Evolutionary conservation across 2,797 vertebrate genomes (phyloP).

Genomic region (Iguana delicatissima): DNA sequence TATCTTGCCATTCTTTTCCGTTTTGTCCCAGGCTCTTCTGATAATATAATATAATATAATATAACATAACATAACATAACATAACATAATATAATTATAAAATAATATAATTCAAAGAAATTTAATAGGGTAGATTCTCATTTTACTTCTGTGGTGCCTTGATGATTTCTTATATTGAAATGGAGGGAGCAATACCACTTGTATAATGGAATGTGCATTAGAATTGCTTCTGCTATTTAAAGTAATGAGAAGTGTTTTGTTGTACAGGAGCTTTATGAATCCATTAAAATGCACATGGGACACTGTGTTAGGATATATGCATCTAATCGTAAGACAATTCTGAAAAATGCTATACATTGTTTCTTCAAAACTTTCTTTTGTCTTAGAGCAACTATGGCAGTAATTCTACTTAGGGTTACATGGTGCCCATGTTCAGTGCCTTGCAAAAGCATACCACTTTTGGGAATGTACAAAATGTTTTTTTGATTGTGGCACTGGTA

Average conservation of each 20-base stretch:
- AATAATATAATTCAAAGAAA: neutral
- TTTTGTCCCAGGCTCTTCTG: neutral
- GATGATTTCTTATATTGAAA: neutral
- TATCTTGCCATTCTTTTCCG: constrained; percentile 61
- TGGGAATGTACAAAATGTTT: neutral
- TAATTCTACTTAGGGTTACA: neutral
- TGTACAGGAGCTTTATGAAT: neutral
- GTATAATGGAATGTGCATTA: neutral
- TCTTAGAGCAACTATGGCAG: neutral
- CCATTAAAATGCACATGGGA: neutral
- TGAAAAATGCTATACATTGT: neutral
- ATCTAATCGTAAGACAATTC: neutral
- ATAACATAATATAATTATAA: no score
- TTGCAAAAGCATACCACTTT: no score
- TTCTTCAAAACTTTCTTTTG: constrained; percentile 7
- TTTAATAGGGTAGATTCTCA: neutral
- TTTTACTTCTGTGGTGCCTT: neutral
- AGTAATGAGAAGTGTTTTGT: neutral
- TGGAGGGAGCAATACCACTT: neutral
- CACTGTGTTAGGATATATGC: neutral
- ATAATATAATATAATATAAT: neutral
- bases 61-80: no score
- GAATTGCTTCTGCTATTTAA: neutral
- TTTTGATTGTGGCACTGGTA: no score
- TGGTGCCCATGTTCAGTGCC: neutral